Evolutionary conservation across 1,140 invertebrate genomes (phyloP).

Genomic region (Pomacea maculata): DNA sequence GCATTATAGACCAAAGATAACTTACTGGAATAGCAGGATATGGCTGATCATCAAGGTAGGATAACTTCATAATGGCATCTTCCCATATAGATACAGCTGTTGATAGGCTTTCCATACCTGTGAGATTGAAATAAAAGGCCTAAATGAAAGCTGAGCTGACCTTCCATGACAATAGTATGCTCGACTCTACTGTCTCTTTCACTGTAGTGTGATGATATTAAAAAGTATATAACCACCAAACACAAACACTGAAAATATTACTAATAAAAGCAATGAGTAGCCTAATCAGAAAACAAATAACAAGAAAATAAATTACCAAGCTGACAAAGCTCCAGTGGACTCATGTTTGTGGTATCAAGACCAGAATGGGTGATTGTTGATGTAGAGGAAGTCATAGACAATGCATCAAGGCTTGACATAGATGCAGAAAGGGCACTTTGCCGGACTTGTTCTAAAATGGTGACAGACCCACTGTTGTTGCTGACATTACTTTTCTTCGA

Average conservation of each 20-base stretch:
- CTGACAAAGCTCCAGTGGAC: constrained; percentile 60
- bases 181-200: background rate
- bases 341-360: constrained; percentile 47
- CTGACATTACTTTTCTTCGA: constrained; percentile 25
- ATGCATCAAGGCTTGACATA: constrained; percentile 48
- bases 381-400: constrained; percentile 47
- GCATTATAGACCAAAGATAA: background rate
- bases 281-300: background rate
- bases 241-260: background rate
- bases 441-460: constrained; percentile 28
- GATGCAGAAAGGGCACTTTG: constrained; percentile 48
- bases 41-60: constrained; percentile 44
- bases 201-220: background rate
- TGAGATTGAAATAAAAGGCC: constrained; percentile 15
- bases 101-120: constrained; percentile 52
- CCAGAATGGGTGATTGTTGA: constrained; percentile 53
- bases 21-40: constrained; percentile 42
- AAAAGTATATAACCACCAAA: background rate
- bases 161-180: background rate
- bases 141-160: background rate
- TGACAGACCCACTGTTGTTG: constrained; percentile 30
- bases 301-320: constrained; percentile 50
- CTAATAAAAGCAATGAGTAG: background rate
- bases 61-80: constrained; percentile 50
- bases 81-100: constrained; percentile 50